Evolutionary conservation across 2,113 vertebrate genomes (phyloP).

Genomic region (Rafetus swinhoei): DNA sequence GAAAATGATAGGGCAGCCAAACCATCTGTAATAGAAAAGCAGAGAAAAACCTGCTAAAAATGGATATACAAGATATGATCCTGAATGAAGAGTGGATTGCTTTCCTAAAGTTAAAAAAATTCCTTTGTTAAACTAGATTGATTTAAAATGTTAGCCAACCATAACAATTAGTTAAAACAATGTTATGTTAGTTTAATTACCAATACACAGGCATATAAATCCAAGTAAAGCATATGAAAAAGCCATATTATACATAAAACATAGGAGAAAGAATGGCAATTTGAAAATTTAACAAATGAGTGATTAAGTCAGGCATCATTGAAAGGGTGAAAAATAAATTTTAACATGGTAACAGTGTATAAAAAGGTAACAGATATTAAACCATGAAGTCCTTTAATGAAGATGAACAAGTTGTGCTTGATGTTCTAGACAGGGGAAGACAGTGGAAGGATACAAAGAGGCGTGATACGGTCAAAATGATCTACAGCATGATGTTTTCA

Average conservation of each 20-base stretch:
- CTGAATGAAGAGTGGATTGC: not conserved
- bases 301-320: not conserved
- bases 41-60: conserved; percentile 19
- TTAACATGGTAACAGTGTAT: not conserved
- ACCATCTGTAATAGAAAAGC: conserved; percentile 84
- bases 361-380: not conserved
- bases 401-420: not conserved
- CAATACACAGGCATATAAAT: not conserved
- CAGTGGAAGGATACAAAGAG: not conserved
- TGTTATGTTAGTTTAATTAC: not conserved
- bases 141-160: not conserved
- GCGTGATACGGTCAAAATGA: not conserved
- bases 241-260: not conserved
- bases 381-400: not conserved
- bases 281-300: not conserved
- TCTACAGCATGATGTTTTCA: not conserved
- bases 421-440: not conserved
- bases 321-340: not conserved
- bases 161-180: not conserved
- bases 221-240: not conserved
- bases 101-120: not conserved
- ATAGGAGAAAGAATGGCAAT: not conserved
- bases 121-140: not conserved
- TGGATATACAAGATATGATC: not conserved
- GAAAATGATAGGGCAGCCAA: conserved; percentile 95